These are phyloP conservation scores for Mustela nigripes DNA, from an alignment of 2,113 vertebrate genomes.

Conservation along the genomic window DNA sequence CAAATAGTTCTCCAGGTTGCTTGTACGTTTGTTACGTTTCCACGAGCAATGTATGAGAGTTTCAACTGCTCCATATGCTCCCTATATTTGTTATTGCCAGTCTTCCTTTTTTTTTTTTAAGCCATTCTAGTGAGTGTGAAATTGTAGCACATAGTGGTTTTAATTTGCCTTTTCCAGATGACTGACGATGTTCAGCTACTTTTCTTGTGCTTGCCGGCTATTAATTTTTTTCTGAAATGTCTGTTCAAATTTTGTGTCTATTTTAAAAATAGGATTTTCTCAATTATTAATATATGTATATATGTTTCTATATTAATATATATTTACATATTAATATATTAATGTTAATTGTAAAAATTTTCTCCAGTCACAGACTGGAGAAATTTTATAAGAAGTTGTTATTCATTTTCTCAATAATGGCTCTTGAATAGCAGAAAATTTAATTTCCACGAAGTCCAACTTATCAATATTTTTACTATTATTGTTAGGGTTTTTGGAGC, in stretches of 20 bases:
- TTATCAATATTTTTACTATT: neutral
- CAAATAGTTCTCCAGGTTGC: slow-evolving; percentile 32
- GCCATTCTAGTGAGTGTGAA: neutral
- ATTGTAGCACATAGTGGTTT: neutral
- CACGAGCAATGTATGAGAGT: neutral
- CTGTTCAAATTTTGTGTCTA: neutral
- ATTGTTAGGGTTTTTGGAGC: neutral
- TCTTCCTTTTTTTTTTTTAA: neutral
- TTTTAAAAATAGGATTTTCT: slow-evolving; percentile 4
- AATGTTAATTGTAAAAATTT: neutral
- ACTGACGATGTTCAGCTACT: neutral
- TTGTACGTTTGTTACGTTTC: neutral
- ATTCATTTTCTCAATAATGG: slow-evolving; percentile 31
- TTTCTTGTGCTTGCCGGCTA: neutral
- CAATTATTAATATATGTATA: neutral
- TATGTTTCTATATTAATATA: neutral
- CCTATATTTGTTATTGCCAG: neutral
- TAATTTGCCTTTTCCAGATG: slow-evolving; percentile 53
- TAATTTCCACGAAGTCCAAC: neutral
- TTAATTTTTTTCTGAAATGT: neutral
- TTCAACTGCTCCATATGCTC: neutral
- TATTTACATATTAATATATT: too few species aligned
- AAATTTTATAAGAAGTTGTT: too few species aligned
- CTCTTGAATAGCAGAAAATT: neutral
- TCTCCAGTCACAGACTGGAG: neutral